These are phyloP conservation scores for Drosophila sulfurigaster DNA, from an alignment of 1,140 invertebrate species.

Conservation along the genomic window DNA sequence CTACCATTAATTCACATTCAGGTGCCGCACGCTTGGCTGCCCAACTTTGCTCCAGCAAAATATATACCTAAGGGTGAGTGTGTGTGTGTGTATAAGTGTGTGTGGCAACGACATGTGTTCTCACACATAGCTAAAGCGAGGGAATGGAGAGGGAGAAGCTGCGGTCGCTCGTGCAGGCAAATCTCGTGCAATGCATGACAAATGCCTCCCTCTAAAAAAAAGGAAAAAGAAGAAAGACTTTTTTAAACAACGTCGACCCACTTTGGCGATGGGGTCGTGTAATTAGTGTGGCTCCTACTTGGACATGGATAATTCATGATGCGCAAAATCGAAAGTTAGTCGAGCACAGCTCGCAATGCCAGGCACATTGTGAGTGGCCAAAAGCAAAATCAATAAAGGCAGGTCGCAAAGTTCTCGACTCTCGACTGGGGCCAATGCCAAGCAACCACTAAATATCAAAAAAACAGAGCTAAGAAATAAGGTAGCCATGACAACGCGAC, in stretches of 20 bases:
- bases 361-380: constrained; percentile 51
- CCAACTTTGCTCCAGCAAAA: constrained; percentile 40
- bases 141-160: constrained; percentile 46
- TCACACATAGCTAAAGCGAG: constrained; percentile 25
- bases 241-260: constrained; percentile 52
- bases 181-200: constrained; percentile 76
- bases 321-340: constrained; percentile 78
- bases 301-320: constrained; percentile 62
- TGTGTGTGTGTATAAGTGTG: constrained; percentile 7
- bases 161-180: constrained; percentile 71
- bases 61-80: background rate
- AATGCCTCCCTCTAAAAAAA: constrained; percentile 39
- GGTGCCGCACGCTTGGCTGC: constrained; percentile 74
- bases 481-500: constrained; percentile 68
- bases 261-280: constrained; percentile 49
- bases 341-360: constrained; percentile 48
- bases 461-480: constrained; percentile 54
- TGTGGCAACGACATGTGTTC: constrained; percentile 73
- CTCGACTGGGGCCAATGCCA: constrained; percentile 67
- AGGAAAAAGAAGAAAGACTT: background rate
- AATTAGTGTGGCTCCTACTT: constrained; percentile 60
- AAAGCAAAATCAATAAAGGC: constrained; percentile 66
- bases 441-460: constrained; percentile 65
- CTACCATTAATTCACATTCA: constrained; percentile 82
- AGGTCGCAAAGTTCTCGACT: constrained; percentile 16